A percentile compares a stretch with the other conserved stretches of the same genome.
phyloP scores from a whole-genome alignment of 2,797 vertebrate genomes.

The Acridotheres tristis region DNA sequence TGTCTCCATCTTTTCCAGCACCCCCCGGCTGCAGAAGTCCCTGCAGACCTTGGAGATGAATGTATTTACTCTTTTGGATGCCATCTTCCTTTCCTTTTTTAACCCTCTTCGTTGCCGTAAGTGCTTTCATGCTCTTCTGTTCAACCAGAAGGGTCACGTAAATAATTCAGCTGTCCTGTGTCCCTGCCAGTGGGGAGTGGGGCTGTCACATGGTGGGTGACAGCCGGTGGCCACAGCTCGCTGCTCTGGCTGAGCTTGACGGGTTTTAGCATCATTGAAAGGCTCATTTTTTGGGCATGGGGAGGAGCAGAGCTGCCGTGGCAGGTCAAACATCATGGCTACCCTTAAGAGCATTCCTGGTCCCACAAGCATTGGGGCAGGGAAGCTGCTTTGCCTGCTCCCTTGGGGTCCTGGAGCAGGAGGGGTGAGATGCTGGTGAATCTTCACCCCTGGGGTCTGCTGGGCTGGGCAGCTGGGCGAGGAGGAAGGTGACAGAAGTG shows the following conservation, averaged over 20 bases:
- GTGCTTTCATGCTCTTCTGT: background rate
- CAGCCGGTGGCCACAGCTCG: accelerated
- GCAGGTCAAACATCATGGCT: background rate
- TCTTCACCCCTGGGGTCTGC: background rate
- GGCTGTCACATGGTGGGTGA: background rate
- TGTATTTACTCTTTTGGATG: background rate
- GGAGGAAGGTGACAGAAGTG: background rate
- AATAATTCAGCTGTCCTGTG: background rate
- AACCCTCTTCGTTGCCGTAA: accelerated
- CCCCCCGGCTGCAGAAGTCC: background rate
- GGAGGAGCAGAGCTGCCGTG: background rate
- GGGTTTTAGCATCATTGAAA: accelerated
- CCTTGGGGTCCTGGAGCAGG: accelerated
- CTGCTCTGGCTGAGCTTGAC: accelerated
- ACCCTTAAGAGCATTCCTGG: background rate
- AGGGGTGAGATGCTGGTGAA: accelerated
- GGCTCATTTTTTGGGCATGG: background rate
- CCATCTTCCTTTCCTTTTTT: background rate
- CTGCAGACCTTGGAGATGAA: background rate
- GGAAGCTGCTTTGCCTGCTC: background rate
- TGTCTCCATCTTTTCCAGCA: background rate
- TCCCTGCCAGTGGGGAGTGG: accelerated
- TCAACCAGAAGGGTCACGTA: background rate
- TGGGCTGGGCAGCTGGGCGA: accelerated
- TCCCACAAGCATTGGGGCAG: background rate